A percentile compares a stretch with the other conserved stretches of the same genome.
These are phyloP conservation scores for Macrosteles quadrilineatus DNA, from an alignment of 1,140 invertebrate genomes.

Conservation along the genomic window DNA sequence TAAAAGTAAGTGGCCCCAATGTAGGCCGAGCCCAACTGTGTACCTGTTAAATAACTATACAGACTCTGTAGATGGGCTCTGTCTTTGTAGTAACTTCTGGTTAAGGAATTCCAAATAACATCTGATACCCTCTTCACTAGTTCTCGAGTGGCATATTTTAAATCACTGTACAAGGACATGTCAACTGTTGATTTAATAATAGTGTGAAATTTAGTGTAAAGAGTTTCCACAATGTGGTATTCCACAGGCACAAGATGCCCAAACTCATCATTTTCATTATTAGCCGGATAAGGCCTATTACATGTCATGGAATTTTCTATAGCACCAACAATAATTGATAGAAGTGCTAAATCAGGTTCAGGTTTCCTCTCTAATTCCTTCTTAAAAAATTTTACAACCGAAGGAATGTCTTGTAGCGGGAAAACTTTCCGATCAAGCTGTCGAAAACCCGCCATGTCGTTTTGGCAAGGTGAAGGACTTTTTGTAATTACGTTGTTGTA, in stretches of 20 bases:
- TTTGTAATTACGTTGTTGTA: slow-evolving; percentile 21
- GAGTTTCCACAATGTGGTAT: slow-evolving; percentile 66
- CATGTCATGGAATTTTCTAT: slow-evolving; percentile 92
- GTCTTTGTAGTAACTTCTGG: slow-evolving; percentile 93
- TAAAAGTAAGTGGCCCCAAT: too few relatives aligned
- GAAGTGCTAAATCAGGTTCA: slow-evolving; percentile 86
- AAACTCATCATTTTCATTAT: slow-evolving; percentile 47
- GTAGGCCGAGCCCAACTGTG: too few relatives aligned
- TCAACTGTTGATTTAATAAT: slow-evolving; percentile 78
- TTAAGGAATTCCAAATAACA: slow-evolving; percentile 91
- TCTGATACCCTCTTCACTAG: slow-evolving; percentile 93
- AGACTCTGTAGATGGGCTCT: slow-evolving; percentile 91
- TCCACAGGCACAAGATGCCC: slow-evolving; percentile 62
- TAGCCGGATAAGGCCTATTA: slow-evolving; percentile 55
- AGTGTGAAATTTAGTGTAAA: slow-evolving; percentile 80
- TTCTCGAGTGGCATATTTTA: slow-evolving; percentile 74
- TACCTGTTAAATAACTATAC: slow-evolving; percentile 87
- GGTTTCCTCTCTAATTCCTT: slow-evolving; percentile 70
- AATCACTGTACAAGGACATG: slow-evolving; percentile 54
- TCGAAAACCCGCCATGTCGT: slow-evolving; percentile 60
- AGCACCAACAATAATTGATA: slow-evolving; percentile 89
- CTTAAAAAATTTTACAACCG: slow-evolving; percentile 77
- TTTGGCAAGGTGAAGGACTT: slow-evolving; percentile 30
- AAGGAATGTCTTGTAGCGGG: slow-evolving; percentile 73
- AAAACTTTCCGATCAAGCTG: slow-evolving; percentile 64